Base-by-base conservation (phyloP, 1,140 invertebrate species). In the Matsumurasca onukii region DNA sequence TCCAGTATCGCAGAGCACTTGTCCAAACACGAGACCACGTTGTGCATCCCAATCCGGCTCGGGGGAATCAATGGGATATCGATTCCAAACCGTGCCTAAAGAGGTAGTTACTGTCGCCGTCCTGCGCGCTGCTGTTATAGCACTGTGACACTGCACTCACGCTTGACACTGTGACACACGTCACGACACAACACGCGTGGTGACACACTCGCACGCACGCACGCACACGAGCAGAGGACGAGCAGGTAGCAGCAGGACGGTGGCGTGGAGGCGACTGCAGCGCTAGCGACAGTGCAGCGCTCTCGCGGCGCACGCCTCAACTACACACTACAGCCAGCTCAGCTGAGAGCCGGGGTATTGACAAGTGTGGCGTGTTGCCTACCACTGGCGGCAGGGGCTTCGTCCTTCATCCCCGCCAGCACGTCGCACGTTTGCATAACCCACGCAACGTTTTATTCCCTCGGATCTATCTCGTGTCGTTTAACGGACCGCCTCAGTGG, bases 181-280 rank as follows among this genome's bases (percentile, higher is more conserved):
- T 39, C 34, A 17, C 34, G 34, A 39, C 5, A 9, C 34, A 1
- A 15, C 59, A 25, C 20, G n/a, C 15, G 20, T 65, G 13, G 25
- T 62, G 15, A 27, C 67, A 67, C 63, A 31, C 31, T 34, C 51
- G 22, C 51, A 55, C 63, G 34, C 31, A 52, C 51, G 22, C 51
- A 55, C 51, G 24, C 51, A 55, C 51, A 55, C 51, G 22, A 9
- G 24, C 51, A 55, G 51, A 20, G 5, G 24, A 55, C 22, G 17
- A 39, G 34, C 34, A 39, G 34, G 34, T 39, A 39, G 34, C 34
- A 17, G 17, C 5, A 39, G 34, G 34, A 39, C 34, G 5, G 34
- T 39, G 34, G 34, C 34, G 34, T 17, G 5, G 34, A 5, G 34
- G 34, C 34, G 17, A 17, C 34, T 17, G 34, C 17, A n/a, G n/a